Evolutionary conservation across 2,113 vertebrate species (phyloP).

Genomic region (Pangasianodon gigas): DNA sequence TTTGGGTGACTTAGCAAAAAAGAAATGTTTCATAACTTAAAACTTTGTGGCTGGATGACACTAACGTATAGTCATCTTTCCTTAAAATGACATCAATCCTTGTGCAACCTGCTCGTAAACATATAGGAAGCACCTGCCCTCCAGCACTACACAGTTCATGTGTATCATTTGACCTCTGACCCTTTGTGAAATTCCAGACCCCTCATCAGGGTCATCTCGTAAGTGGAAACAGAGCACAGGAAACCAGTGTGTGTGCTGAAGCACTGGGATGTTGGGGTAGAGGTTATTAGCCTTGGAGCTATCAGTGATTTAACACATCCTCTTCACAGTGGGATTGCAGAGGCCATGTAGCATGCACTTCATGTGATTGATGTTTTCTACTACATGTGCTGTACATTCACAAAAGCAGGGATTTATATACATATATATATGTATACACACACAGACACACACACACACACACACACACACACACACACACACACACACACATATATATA

Average conservation of each 20-base stretch:
- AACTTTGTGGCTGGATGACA: neutral
- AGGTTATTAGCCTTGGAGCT: slow-evolving; percentile 56
- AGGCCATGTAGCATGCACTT: slow-evolving; percentile 27
- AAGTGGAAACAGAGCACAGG: slow-evolving; percentile 20
- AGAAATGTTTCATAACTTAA: neutral
- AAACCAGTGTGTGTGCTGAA: slow-evolving; percentile 21
- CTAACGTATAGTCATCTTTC: neutral
- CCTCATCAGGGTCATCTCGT: slow-evolving; percentile 1
- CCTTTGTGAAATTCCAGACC: slow-evolving; percentile 25
- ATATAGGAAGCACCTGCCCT: slow-evolving; percentile 24
- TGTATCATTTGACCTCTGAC: slow-evolving; percentile 28
- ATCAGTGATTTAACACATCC: slow-evolving; percentile 46
- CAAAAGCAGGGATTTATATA: neutral
- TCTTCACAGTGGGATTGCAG: slow-evolving; percentile 45
- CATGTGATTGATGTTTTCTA: neutral
- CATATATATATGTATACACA: no score
- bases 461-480: no score
- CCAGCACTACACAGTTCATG: slow-evolving; percentile 11
- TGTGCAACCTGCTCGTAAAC: slow-evolving; percentile 6
- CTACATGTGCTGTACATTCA: neutral
- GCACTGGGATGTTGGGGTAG: slow-evolving; percentile 53
- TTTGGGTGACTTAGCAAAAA: neutral
- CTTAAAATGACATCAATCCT: neutral
- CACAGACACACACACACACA: no score
- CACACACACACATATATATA: no score